Evolutionary conservation across 2,113 vertebrate species (phyloP).

Genomic region (Nematolebias whitei): DNA sequence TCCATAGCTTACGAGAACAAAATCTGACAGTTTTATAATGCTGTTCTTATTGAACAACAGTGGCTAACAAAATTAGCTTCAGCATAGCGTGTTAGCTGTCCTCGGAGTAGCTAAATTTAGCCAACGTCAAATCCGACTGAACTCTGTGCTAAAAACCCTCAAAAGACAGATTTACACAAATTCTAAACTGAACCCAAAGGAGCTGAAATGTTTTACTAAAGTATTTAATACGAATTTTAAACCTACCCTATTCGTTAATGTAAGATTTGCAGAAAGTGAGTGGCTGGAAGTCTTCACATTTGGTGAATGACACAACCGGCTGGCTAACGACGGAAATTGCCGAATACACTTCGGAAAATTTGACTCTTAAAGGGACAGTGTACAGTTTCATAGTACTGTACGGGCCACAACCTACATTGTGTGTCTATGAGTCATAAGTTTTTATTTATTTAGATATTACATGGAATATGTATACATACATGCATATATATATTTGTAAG

Average conservation of each 20-base stretch:
- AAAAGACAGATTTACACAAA: background rate
- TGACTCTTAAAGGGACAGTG: constrained; percentile 73
- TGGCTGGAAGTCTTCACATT: constrained; percentile 58
- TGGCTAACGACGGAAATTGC: constrained; percentile 72
- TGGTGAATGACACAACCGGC: constrained; percentile 80
- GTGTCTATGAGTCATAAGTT: too few relatives aligned
- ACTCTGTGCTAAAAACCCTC: background rate
- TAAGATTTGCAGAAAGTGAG: constrained; percentile 40
- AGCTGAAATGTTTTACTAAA: background rate
- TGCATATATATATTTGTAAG: too few relatives aligned
- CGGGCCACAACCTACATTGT: too few relatives aligned
- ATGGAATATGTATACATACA: too few relatives aligned
- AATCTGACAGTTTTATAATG: background rate
- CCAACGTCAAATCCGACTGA: constrained; percentile 15
- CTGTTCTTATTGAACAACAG: constrained; percentile 15
- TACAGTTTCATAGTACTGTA: too few relatives aligned
- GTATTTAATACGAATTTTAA: constrained; percentile 1
- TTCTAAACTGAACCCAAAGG: fast-evolving
- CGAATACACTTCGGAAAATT: constrained; percentile 28
- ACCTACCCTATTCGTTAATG: constrained; percentile 72
- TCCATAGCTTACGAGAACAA: background rate
- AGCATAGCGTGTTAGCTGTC: constrained; percentile 40
- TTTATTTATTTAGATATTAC: too few relatives aligned
- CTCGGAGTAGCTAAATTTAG: constrained; percentile 64
- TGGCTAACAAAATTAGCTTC: constrained; percentile 41